Base-by-base conservation (phyloP, 2,888 invertebrate genomes). In the Limnephilus auricula region DNA sequence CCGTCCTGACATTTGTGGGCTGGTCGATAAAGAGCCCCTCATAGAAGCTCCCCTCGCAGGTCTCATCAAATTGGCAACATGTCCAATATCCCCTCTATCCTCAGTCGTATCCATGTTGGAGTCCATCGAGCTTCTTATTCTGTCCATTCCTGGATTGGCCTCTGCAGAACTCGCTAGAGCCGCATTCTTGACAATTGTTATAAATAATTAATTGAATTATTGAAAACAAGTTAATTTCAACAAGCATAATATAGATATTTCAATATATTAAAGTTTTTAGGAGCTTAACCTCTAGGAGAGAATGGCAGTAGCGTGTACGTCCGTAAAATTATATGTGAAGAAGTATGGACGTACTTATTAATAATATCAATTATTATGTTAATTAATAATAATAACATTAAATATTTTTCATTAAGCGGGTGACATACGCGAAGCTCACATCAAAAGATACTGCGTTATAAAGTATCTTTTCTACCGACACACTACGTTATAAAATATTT, bases 91-190 rank as follows among this genome's bases (percentile, higher is more conserved):
- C n/a, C n/a, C 9, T 65, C 65, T n/a, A 65, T 65, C 65, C 25
- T 65, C n/a, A 65, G n/a, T 25, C 6, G 65, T 65, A 9, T 65
- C 65, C 65, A 65, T 65, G 65, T 65, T 65, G 65, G n/a, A 65
- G 9, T 25, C n/a, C 25, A n/a, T n/a, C 9, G 65, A 65, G 65
- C 65, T 25, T 65, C 90, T 90, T 90, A 91, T 92, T 15, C 30
- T 79, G 34, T 85, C 91, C 90, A 91, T 92, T 15, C 90, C 89
- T 83, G 90, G 92, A 82, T 91, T 92, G 65, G 65, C 65, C 25
- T 25, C 65, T 65, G 65, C 65, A 65, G 65, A 65, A 65, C 65
- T 65, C 9, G 65, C n/a, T 65, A 25, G 25, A 65, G 25, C n/a
- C 9, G n/a, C n/a, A 65, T n/a, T n/a, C 65, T 65, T 65, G 9